A percentile compares a stretch with the other conserved stretches of the same genome.
phyloP scores from a whole-genome alignment of 23 tunicate species.

The Halocynthia roretzi region DNA sequence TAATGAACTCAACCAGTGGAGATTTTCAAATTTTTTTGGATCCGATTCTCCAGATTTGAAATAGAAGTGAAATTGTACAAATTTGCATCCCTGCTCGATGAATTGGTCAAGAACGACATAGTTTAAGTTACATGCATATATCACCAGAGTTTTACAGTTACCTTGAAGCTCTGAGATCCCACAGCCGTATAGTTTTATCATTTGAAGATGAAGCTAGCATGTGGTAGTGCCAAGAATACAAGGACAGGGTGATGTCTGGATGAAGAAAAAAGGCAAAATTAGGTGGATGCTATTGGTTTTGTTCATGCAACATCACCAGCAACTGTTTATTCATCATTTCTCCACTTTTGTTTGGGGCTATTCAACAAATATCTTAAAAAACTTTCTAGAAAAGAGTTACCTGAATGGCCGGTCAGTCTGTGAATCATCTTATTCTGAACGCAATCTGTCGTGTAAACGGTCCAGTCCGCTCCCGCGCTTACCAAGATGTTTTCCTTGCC shows the following conservation, averaged over 20 bases:
- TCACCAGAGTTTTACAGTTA: neutral
- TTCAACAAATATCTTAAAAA: neutral
- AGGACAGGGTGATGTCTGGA: constrained; percentile 44
- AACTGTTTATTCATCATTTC: neutral
- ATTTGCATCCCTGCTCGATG: too few species aligned
- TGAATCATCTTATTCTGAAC: constrained; percentile 46
- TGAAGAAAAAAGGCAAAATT: neutral
- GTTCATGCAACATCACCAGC: neutral
- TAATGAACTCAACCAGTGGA: too few species aligned
- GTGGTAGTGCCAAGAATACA: constrained; percentile 55
- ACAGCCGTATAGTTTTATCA: constrained; percentile 57
- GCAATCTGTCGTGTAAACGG: constrained; percentile 60
- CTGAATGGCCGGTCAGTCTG: constrained; percentile 62
- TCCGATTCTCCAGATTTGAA: too few species aligned
- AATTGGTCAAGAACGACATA: too few species aligned
- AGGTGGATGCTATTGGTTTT: too few species aligned
- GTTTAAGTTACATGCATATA: too few species aligned
- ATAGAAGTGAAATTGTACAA: too few species aligned
- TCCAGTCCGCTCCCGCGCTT: constrained; percentile 58
- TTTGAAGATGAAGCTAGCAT: constrained; percentile 66
- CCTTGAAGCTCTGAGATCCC: constrained; percentile 69
- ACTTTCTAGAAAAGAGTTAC: neutral
- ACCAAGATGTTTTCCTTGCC: constrained; percentile 40
- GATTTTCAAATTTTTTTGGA: too few species aligned
- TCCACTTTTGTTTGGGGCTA: neutral